Percentiles rank a stretch among this genome's conserved stretches.
phyloP scores from a whole-genome alignment of 2,888 invertebrate species.

The Caradrina kadenii region DNA sequence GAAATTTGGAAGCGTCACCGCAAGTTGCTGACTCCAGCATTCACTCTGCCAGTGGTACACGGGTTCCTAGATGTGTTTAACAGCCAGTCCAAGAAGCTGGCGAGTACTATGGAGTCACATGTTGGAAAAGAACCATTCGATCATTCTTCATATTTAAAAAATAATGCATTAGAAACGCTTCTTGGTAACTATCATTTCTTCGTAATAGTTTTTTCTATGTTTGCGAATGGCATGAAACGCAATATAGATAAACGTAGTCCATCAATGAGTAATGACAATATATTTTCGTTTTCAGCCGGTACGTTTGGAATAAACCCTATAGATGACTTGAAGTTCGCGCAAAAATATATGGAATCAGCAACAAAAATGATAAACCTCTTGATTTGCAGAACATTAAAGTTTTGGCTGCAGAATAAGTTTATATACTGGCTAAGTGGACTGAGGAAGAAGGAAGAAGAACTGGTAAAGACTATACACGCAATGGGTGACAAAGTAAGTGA shows the following conservation, averaged over 20 bases:
- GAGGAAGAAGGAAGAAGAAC: conserved; percentile 17
- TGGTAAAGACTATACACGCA: conserved; percentile 7
- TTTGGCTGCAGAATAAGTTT: conserved; percentile 29
- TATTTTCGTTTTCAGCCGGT: conserved; percentile 9
- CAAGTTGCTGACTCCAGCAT: conserved; percentile 27
- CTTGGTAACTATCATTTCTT: conserved; percentile 2
- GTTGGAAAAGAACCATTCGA: conserved; percentile 29
- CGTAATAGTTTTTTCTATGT: too few species aligned
- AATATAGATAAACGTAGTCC: background rate
- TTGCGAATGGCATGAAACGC: too few species aligned
- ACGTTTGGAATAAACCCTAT: conserved; percentile 25
- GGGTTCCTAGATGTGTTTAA: conserved; percentile 35
- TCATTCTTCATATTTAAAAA: background rate
- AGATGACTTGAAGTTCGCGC: conserved; percentile 11
- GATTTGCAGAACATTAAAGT: background rate
- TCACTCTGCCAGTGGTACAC: conserved; percentile 25
- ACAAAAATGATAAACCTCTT: background rate
- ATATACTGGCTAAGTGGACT: conserved; percentile 15
- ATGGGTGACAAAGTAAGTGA: conserved; percentile 21
- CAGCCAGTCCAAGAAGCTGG: conserved; percentile 24
- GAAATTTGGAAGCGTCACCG: conserved; percentile 33
- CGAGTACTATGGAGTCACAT: conserved; percentile 1
- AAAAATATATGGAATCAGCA: conserved; percentile 16
- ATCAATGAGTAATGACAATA: background rate
- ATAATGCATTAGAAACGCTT: conserved; percentile 34